Evolutionary conservation across 2,797 vertebrate genomes (phyloP).

Genomic region (Anableps anableps): DNA sequence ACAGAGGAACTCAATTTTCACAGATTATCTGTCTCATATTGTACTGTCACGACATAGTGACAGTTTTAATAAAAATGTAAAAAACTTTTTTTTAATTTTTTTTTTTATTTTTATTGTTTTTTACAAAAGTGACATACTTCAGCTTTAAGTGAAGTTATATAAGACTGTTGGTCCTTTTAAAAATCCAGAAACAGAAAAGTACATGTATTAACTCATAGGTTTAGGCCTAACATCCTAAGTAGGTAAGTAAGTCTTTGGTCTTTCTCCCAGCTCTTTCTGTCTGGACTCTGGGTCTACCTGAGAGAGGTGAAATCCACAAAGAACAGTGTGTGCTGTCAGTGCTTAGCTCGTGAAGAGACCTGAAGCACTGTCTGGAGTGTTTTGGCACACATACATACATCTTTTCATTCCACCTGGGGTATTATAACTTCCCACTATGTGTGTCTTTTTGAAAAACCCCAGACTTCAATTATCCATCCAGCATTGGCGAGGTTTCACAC

Average conservation of each 20-base stretch:
- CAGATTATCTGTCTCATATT: no score
- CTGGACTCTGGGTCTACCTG: conserved; percentile 26
- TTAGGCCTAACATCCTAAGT: neutral
- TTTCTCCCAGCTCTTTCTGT: conserved; percentile 25
- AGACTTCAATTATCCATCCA: conserved; percentile 74
- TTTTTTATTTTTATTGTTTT: neutral
- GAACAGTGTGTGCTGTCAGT: conserved; percentile 45
- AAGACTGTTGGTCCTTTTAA: neutral
- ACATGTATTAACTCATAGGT: neutral
- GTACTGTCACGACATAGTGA: no score
- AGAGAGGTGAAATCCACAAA: conserved; percentile 43
- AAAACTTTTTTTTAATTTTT: neutral
- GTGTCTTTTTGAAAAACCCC: conserved; percentile 55
- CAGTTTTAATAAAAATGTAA: no score
- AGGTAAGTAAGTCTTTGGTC: conserved; percentile 10
- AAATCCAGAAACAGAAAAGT: neutral
- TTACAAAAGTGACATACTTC: neutral
- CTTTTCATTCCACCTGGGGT: conserved; percentile 66
- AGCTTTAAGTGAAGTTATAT: neutral
- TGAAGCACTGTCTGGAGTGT: conserved; percentile 63
- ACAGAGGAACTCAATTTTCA: no score
- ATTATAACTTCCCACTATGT: conserved; percentile 56
- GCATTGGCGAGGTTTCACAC: conserved; percentile 64
- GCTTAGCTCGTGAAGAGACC: conserved; percentile 53
- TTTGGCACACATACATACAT: conserved; percentile 63